Conservation (phyloP, 2,888 invertebrate genomes). For the Leistus spinibarbis region DNA sequence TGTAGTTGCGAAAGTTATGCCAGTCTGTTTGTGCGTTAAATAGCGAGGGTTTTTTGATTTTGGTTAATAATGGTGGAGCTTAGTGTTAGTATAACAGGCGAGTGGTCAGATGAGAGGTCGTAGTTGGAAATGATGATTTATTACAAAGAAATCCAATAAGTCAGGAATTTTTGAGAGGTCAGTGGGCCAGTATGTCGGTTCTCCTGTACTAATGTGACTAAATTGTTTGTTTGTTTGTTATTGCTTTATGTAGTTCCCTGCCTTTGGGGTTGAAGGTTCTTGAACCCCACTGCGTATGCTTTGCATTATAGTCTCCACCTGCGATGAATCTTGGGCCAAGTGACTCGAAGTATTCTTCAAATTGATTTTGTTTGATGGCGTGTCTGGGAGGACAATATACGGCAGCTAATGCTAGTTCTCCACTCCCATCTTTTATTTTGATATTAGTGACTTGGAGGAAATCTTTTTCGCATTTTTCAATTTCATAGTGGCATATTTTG, state of each 20-base stretch:
- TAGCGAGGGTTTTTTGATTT: conserved; percentile 20
- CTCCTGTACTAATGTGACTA: conserved; percentile 21
- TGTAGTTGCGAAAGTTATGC: neutral
- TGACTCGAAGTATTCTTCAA: conserved; percentile 24
- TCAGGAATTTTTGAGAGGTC: conserved; percentile 43
- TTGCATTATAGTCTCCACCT: conserved; percentile 42
- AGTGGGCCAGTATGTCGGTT: conserved; percentile 45
- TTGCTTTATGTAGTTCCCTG: neutral
- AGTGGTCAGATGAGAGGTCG: conserved; percentile 43
- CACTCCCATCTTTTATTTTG: neutral
- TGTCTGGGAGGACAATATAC: conserved; percentile 43
- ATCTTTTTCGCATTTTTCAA: neutral
- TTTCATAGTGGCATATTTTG: neutral
- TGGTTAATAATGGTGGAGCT: too few relatives aligned
- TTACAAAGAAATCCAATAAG: conserved; percentile 43
- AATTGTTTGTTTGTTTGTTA: neutral
- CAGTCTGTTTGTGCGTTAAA: conserved; percentile 19
- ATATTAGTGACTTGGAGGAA: neutral
- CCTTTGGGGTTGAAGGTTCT: conserved; percentile 34
- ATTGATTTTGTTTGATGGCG: conserved; percentile 37
- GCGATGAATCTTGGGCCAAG: conserved; percentile 40
- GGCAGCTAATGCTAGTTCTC: conserved; percentile 11
- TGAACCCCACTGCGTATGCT: conserved; percentile 40
- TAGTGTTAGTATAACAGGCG: too few relatives aligned
- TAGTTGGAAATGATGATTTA: conserved; percentile 33